A percentile compares a stretch with the other conserved stretches of the same genome.
Evolutionary conservation across 92 coral and sea anemone species (phyloP).

Genomic region (Porites rus): DNA sequence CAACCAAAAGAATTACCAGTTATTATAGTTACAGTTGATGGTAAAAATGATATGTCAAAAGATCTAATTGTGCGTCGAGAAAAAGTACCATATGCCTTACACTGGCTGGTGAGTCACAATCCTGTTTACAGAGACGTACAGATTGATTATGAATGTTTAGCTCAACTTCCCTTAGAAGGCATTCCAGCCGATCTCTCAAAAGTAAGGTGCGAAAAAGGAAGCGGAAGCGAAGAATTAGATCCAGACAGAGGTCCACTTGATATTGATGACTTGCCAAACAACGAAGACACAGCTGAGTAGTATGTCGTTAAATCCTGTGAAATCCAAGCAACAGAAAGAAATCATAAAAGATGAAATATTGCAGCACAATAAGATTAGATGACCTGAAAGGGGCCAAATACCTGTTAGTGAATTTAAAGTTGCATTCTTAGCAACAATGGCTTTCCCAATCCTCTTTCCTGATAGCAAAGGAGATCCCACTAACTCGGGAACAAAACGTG

Average conservation of each 20-base stretch:
- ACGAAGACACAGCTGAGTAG: not conserved
- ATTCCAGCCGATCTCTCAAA: slow-evolving; percentile 4
- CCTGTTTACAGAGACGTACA: slow-evolving; percentile 4
- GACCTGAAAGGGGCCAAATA: too few relatives aligned
- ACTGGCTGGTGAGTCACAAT: not conserved
- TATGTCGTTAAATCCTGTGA: too few relatives aligned
- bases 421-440: not conserved
- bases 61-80: slow-evolving; percentile 7
- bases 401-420: too few relatives aligned
- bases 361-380: not conserved
- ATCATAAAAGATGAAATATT: not conserved
- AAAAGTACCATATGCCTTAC: too few relatives aligned
- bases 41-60: slow-evolving; percentile 12
- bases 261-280: not conserved
- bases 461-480: not conserved
- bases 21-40: slow-evolving; percentile 4
- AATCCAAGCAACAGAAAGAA: not conserved
- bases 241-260: too few relatives aligned
- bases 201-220: too few relatives aligned
- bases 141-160: not conserved
- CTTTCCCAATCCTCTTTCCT: too few relatives aligned
- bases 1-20: too few relatives aligned
- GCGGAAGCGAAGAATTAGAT: too few relatives aligned
- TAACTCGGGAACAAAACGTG: too few relatives aligned
- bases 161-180: slow-evolving; percentile 20